Percentiles rank a stretch among this genome's conserved stretches.
phyloP scores from a whole-genome alignment of 2,797 vertebrate genomes.

The Coendou prehensilis region DNA sequence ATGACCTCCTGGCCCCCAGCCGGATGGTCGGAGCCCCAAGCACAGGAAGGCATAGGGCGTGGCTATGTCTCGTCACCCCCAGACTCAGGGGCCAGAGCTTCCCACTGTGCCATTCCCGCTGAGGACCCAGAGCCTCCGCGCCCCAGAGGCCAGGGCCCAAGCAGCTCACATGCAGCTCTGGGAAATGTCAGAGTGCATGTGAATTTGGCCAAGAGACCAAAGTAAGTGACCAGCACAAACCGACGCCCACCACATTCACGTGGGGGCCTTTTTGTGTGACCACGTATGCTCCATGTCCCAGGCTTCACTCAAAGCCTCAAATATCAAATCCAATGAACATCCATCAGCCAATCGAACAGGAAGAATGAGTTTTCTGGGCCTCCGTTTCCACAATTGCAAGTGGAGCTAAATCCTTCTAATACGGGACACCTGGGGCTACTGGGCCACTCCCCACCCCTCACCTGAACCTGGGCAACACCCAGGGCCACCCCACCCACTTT shows the following conservation, averaged over 20 bases:
- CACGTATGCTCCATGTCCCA: not conserved
- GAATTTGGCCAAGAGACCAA: not conserved
- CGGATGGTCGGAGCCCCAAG: not conserved
- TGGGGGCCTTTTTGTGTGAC: not conserved
- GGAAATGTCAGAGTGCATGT: not conserved
- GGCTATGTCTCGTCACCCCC: not conserved
- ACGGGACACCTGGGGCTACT: too few relatives aligned
- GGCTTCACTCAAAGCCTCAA: not conserved
- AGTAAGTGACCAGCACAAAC: not conserved
- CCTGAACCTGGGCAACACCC: not conserved
- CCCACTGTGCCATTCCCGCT: not conserved
- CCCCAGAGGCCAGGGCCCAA: not conserved
- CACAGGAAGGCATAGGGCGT: not conserved
- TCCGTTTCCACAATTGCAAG: constrained; percentile 33
- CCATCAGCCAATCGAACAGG: not conserved
- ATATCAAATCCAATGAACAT: not conserved
- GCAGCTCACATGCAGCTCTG: not conserved
- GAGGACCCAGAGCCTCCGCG: too few relatives aligned
- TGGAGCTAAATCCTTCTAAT: not conserved
- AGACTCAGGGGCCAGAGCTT: not conserved
- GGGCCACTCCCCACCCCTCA: not conserved
- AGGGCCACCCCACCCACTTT: not conserved
- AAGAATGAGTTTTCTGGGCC: not conserved
- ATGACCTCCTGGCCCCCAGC: not conserved
- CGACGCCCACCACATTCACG: not conserved